These are phyloP conservation scores for Sebastes kiyomatsui DNA, from an alignment of 2,797 vertebrate genomes.

Conservation along the genomic window DNA sequence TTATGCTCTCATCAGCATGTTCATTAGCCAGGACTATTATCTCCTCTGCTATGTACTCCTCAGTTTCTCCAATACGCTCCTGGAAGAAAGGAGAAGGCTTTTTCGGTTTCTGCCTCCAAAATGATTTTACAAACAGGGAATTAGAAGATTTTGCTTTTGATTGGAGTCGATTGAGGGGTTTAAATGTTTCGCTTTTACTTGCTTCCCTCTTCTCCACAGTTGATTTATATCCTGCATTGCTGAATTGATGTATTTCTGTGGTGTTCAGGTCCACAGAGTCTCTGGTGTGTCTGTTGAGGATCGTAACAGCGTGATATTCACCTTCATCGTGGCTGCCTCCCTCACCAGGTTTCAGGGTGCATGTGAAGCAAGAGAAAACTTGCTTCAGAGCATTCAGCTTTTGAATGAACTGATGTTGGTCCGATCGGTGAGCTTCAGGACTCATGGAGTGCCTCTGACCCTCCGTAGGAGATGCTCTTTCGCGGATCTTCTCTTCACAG, in stretches of 20 bases:
- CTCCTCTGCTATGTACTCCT: constrained; percentile 27
- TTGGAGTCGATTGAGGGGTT: constrained; percentile 72
- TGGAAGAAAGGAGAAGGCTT: constrained; percentile 39
- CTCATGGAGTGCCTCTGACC: neutral
- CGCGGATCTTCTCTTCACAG: neutral
- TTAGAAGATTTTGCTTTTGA: constrained; percentile 54
- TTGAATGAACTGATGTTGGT: constrained; percentile 29
- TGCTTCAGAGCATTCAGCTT: constrained; percentile 36
- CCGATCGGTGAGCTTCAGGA: constrained; percentile 23
- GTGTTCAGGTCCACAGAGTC: neutral
- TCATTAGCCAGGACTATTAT: constrained; percentile 41
- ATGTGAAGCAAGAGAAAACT: constrained; percentile 80
- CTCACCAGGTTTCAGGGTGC: constrained; percentile 55
- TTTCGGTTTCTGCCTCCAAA: constrained; percentile 74
- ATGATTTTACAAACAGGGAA: constrained; percentile 60
- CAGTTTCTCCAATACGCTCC: constrained; percentile 1
- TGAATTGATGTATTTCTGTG: neutral
- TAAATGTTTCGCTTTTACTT: constrained; percentile 68
- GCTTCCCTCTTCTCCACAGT: neutral
- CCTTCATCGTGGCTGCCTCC: neutral
- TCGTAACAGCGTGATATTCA: constrained; percentile 1
- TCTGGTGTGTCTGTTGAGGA: constrained; percentile 28
- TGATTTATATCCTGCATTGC: neutral
- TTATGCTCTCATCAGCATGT: neutral
- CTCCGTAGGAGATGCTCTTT: neutral